Conservation (phyloP, 1,140 invertebrate genomes). For the Ephestia elutella region DNA sequence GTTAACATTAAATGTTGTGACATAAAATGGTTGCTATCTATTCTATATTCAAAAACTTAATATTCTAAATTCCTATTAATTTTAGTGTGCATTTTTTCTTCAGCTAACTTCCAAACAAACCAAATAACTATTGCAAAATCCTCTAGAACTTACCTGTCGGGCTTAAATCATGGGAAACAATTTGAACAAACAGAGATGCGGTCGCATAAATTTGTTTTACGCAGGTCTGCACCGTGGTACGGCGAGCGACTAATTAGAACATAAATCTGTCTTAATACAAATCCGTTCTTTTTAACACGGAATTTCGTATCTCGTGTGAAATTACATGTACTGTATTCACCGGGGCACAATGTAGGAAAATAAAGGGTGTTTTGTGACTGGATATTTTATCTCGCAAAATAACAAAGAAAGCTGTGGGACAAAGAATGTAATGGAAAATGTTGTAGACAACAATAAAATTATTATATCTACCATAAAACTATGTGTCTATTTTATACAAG, state of each 20-base stretch:
- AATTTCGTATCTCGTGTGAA: constrained; percentile 15
- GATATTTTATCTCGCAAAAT: no score
- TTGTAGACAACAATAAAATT: no score
- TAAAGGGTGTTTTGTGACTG: neutral
- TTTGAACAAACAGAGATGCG: constrained; percentile 37
- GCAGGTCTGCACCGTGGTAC: constrained; percentile 29
- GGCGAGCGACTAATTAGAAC: constrained; percentile 48
- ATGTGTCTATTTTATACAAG: no score
- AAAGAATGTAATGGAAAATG: no score
- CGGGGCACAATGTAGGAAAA: neutral
- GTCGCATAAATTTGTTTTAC: constrained; percentile 55
- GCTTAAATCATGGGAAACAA: constrained; percentile 48
- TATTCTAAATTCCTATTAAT: no score
- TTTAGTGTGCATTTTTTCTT: neutral
- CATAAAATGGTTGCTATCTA: no score
- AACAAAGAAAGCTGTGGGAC: no score
- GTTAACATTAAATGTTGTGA: no score
- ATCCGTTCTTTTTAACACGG: constrained; percentile 39
- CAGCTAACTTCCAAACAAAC: neutral
- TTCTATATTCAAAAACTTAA: no score
- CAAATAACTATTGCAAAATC: constrained; percentile 10
- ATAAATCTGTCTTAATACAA: constrained; percentile 56
- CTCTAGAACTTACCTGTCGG: constrained; percentile 29
- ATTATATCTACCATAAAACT: no score
- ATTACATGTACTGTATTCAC: neutral